Evolutionary conservation across 2,888 invertebrate genomes (phyloP).

Genomic region (Antitype chi): DNA sequence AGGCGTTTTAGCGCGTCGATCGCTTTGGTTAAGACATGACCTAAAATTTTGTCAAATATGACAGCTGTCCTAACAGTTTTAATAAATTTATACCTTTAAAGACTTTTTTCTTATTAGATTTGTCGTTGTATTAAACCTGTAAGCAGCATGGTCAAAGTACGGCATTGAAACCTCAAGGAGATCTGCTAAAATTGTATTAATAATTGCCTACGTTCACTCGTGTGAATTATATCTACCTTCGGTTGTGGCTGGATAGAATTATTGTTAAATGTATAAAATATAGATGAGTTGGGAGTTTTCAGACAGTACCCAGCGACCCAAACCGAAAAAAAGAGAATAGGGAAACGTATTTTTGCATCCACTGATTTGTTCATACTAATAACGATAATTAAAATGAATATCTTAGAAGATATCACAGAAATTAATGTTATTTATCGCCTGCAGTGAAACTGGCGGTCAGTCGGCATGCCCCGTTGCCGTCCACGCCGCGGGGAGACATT

Average conservation of each 20-base stretch:
- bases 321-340: not conserved
- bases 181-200: constrained; percentile 30
- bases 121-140: not conserved
- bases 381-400: no score
- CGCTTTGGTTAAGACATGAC: not conserved
- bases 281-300: not conserved
- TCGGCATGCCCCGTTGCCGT: no score
- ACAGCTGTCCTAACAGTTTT: not conserved
- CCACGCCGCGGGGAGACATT: no score
- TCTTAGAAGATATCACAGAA: no score
- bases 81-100: not conserved
- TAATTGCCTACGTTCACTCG: constrained; percentile 43
- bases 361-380: no score
- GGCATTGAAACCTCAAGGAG: constrained; percentile 58
- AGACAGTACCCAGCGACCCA: no score
- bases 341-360: not conserved
- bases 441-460: no score
- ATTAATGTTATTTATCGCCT: no score
- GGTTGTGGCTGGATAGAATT: not conserved
- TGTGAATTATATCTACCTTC: constrained; percentile 16
- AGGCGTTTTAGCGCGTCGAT: not conserved
- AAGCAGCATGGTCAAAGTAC: constrained; percentile 35
- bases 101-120: not conserved
- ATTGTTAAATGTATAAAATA: not conserved
- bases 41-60: not conserved